Percentiles rank a stretch among this genome's conserved stretches.
These are phyloP conservation scores for Gallinago nigripennis DNA, from an alignment of 2,797 vertebrate genomes.

Conservation along the genomic window DNA sequence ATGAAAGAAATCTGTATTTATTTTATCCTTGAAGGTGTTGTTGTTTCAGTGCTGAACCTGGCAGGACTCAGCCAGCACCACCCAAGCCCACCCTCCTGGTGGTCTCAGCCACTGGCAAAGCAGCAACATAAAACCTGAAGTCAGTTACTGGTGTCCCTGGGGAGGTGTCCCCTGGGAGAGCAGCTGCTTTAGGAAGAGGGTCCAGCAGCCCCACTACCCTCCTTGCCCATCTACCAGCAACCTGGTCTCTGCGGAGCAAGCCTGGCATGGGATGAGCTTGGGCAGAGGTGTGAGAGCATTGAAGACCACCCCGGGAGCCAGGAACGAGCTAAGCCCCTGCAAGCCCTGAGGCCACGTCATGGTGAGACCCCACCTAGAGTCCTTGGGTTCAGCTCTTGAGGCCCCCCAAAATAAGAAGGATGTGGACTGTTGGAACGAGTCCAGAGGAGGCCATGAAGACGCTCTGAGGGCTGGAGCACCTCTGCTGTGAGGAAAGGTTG, in stretches of 20 bases:
- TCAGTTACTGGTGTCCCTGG: background rate
- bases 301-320: background rate
- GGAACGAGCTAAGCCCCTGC: fast-evolving
- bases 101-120: background rate
- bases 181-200: background rate
- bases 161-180: background rate
- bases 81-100: background rate
- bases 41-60: background rate
- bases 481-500: no score
- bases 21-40: background rate
- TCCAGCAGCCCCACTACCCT: background rate
- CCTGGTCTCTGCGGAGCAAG: background rate
- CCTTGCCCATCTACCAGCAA: fast-evolving
- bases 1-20: background rate
- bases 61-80: background rate
- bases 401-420: no score
- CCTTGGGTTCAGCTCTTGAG: no score
- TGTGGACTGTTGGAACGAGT: no score
- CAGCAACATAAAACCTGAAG: background rate
- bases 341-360: fast-evolving
- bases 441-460: no score
- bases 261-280: background rate
- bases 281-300: background rate
- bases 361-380: no score
- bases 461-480: no score